phyloP scores from a whole-genome alignment of 2,113 vertebrate genomes.

The Apteryx owenii region DNA sequence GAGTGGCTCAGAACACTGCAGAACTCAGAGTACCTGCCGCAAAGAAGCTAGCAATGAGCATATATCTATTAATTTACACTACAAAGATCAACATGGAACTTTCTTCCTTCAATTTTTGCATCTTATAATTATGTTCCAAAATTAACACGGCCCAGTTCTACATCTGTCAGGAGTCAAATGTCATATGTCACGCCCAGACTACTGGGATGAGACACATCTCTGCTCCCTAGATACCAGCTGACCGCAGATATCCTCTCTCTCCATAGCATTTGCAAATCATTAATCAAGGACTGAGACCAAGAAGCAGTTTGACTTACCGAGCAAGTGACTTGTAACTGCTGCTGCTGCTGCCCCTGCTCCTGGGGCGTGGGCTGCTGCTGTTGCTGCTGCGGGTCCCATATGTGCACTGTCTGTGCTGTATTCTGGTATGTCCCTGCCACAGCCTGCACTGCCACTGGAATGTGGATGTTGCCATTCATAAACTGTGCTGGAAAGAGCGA shows the following conservation, averaged over 20 bases:
- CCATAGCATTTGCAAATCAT: background rate
- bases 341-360: slow-evolving; percentile 89
- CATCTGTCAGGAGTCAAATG: background rate
- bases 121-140: background rate
- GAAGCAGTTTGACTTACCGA: slow-evolving; percentile 73
- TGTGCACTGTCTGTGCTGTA: slow-evolving; percentile 94
- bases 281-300: background rate
- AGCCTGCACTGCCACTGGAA: slow-evolving; percentile 98
- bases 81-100: background rate
- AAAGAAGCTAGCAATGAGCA: background rate
- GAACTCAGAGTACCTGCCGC: accelerated
- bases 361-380: slow-evolving; percentile 88
- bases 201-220: background rate
- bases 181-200: background rate
- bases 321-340: slow-evolving; percentile 91
- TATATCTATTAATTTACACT: background rate
- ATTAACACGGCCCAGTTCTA: background rate
- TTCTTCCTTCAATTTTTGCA: background rate
- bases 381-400: slow-evolving; percentile 96
- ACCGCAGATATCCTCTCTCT: background rate
- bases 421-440: slow-evolving; percentile 94
- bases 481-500: slow-evolving; percentile 97
- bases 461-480: slow-evolving; percentile 99
- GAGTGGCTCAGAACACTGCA: background rate
- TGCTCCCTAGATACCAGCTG: background rate